A percentile compares a stretch with the other conserved stretches of the same genome.
Evolutionary conservation across 2,888 invertebrate genomes (phyloP).

Genomic region (Leptothorax acervorum): DNA sequence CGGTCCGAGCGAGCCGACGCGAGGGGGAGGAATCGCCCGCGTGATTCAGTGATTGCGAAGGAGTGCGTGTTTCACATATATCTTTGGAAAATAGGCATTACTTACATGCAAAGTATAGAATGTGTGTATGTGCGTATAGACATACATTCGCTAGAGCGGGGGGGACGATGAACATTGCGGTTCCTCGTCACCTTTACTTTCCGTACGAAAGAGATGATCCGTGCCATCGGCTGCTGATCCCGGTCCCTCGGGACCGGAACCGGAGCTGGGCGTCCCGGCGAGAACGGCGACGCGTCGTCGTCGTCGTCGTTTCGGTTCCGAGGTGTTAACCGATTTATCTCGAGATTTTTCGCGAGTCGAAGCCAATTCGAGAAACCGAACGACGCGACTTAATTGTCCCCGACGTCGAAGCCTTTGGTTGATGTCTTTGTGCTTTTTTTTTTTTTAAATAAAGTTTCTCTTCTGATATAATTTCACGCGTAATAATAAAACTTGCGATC

Average conservation of each 20-base stretch:
- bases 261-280: background rate
- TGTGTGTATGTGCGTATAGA: conserved; percentile 88
- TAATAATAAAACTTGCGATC: conserved; percentile 20
- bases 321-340: conserved; percentile 5
- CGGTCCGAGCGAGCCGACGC: conserved; percentile 8
- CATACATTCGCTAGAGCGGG: conserved; percentile 67
- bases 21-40: conserved; percentile 14
- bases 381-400: conserved; percentile 17
- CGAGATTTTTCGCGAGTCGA: conserved; percentile 27
- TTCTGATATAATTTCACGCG: background rate
- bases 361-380: conserved; percentile 30
- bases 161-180: conserved; percentile 40
- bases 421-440: background rate
- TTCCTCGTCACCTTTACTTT: conserved; percentile 37
- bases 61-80: conserved; percentile 65
- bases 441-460: background rate
- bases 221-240: conserved; percentile 32
- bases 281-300: background rate
- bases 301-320: conserved; percentile 1
- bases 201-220: conserved; percentile 9
- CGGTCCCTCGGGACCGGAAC: background rate
- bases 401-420: conserved; percentile 10
- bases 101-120: conserved; percentile 97
- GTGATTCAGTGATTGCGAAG: conserved; percentile 41
- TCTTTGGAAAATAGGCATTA: conserved; percentile 93